Percentiles rank a stretch among this genome's conserved stretches.
These are phyloP conservation scores for Netelia virgata DNA, from an alignment of 2,888 invertebrate species.

Conservation along the genomic window DNA sequence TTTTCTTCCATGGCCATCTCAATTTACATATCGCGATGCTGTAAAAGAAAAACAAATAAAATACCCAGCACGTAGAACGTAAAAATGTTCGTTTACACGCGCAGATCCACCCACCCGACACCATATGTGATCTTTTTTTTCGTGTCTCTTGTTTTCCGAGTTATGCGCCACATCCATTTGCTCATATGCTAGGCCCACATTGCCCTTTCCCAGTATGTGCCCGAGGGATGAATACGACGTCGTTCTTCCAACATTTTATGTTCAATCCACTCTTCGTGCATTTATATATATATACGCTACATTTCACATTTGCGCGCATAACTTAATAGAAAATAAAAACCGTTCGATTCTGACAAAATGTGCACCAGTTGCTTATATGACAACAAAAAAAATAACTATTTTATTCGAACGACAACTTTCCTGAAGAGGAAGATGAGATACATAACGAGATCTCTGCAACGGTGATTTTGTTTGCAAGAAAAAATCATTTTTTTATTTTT, in stretches of 20 bases:
- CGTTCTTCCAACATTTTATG: slow-evolving; percentile 16
- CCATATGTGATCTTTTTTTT: neutral
- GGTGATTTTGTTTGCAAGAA: neutral
- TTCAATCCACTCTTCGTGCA: neutral
- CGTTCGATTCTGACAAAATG: neutral
- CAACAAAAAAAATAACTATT: neutral
- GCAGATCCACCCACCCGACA: too few relatives aligned
- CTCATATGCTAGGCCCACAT: neutral
- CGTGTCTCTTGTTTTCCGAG: neutral
- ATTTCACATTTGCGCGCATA: neutral
- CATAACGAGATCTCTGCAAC: neutral
- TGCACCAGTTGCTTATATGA: neutral
- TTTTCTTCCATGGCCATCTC: neutral
- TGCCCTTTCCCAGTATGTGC: neutral
- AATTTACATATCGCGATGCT: slow-evolving; percentile 1
- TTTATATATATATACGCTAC: neutral
- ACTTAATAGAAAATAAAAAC: neutral
- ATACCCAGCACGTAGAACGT: neutral
- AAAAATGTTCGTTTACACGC: neutral
- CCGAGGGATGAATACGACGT: neutral
- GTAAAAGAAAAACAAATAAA: slow-evolving; percentile 1
- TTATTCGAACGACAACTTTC: neutral
- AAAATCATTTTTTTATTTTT: neutral
- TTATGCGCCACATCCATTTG: slow-evolving; percentile 1
- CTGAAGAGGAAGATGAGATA: neutral